These are phyloP conservation scores for Mormyrus proboscirostris DNA, from an alignment of 2,797 vertebrate species.

Conservation along the genomic window DNA sequence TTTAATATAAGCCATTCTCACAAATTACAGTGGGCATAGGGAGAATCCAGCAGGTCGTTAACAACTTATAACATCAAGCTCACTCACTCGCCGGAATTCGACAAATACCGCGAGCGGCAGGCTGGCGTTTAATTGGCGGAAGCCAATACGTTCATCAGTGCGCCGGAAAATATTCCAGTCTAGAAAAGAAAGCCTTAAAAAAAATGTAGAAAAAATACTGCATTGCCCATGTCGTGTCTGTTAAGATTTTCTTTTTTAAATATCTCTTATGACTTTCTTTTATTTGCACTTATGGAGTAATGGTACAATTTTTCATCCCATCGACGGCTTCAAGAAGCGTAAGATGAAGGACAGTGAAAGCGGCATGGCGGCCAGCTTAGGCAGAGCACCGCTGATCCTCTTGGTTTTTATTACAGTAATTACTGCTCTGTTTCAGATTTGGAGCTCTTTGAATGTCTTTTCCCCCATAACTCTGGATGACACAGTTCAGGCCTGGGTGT, in stretches of 20 bases:
- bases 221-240: background rate
- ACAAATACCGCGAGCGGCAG: conserved; percentile 9
- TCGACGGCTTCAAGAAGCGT: background rate
- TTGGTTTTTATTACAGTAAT: conserved; percentile 20
- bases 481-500: conserved; percentile 17
- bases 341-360: background rate
- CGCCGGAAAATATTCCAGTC: background rate
- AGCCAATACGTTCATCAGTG: background rate
- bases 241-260: conserved; percentile 4
- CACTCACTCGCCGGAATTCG: conserved; percentile 26
- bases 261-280: conserved; percentile 8
- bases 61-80: conserved; percentile 34
- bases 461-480: conserved; percentile 18
- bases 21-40: conserved; percentile 40
- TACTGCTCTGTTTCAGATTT: conserved; percentile 32
- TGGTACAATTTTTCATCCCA: background rate
- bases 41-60: conserved; percentile 30
- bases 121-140: background rate
- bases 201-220: background rate
- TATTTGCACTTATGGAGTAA: conserved; percentile 5
- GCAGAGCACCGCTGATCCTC: background rate
- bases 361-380: background rate
- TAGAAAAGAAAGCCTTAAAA: background rate
- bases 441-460: conserved; percentile 11
- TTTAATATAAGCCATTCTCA: conserved; percentile 37